Base-by-base conservation (phyloP, 2,113 vertebrate genomes). In the Pachyramphus minor region DNA sequence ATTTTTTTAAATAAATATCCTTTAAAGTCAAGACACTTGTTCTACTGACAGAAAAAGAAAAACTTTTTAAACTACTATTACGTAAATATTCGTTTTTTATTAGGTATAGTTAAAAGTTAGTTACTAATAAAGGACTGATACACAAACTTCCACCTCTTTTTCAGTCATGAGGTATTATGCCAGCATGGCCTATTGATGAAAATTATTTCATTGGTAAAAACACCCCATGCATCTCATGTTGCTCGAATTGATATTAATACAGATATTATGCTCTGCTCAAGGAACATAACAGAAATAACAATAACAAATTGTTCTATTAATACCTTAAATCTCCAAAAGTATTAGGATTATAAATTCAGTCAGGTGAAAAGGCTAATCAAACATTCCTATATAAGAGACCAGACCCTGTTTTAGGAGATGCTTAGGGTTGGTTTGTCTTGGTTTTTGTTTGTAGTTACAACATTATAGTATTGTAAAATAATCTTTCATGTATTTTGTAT, bases 341-440 rank as follows among this genome's bases (percentile, higher is more conserved):
- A 96, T 96, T 97, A 96, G 94, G 97, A 96, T 97, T 96, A 95
- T 86, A 95, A 95, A 95, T 96, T 83, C 45, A 87, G 92, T 97
- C 95, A 95, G 86, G 95, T 87, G 95, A 92, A 96, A 95, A 72
- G 90, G 92, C 91, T 97, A 95, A 95, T 83, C 71, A 85, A 76
- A 67, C 84, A 93, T 97, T 95, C 85, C 79, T 90, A 92, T 95
- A 90, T 41, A 53, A 37, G 49, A 92, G 45, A 89, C 59, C 20
- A 84, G 86, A 66, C 41, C 31, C 62, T 82, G 44, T 45, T 84
- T 42, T 53, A 60, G 52, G 22, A 68, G 56, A 93, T 83, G 45
- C 47, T 78, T 74, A 42, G 8, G 21, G 11, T 77, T 44, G 84
- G 9, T 84, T 78, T 49, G 60, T 45, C 55, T 44, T 28, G 41